phyloP scores from a whole-genome alignment of 2,797 vertebrate species.

The Gobio occitaniae region DNA sequence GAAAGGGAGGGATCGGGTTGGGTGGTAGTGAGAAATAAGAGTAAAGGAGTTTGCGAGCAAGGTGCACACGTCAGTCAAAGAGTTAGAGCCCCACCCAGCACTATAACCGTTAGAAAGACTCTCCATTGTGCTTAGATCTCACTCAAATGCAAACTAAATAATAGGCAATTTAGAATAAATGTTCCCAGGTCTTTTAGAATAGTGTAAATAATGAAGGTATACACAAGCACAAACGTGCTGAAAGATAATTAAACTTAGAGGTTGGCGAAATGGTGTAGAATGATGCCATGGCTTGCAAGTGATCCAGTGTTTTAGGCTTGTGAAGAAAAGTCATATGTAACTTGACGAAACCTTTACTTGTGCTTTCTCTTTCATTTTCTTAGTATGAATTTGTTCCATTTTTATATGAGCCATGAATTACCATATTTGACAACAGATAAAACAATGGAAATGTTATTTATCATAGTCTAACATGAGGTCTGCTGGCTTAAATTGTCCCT shows the following conservation, averaged over 20 bases:
- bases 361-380: slow-evolving; percentile 16
- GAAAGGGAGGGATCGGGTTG: slow-evolving; percentile 36
- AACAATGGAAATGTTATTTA: not conserved
- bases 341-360: slow-evolving; percentile 24
- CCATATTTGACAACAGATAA: not conserved
- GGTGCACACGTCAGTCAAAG: slow-evolving; percentile 5
- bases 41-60: slow-evolving; percentile 15
- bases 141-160: not conserved
- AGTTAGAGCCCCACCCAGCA: not conserved
- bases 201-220: slow-evolving; percentile 19
- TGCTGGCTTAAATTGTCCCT: not conserved
- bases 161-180: not conserved
- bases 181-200: slow-evolving; percentile 7
- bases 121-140: not conserved
- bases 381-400: not conserved
- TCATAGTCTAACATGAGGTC: not conserved
- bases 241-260: slow-evolving; percentile 24
- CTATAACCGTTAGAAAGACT: not conserved
- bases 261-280: not conserved
- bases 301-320: slow-evolving; percentile 34
- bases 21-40: slow-evolving; percentile 10
- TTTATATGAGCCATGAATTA: slow-evolving; percentile 2
- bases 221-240: not conserved
- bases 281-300: slow-evolving; percentile 29
- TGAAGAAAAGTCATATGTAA: slow-evolving; percentile 13